Evolutionary conservation across 2,797 vertebrate species (phyloP), one percentile per base, ranked within the genome.

Genomic region (Chrysolophus pictus): DNA sequence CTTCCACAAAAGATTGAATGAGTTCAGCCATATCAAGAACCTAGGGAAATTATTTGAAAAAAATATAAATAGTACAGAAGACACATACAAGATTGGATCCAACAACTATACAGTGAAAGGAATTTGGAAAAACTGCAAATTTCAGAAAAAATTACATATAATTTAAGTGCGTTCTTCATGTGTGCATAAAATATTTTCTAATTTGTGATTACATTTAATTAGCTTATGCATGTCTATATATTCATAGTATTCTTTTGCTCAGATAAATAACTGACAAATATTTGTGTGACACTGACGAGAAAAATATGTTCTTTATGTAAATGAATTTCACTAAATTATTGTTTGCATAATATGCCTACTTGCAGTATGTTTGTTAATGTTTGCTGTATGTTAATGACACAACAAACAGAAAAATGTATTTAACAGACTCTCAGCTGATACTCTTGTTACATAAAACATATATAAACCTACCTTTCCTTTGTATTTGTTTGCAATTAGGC

Each of bases 11-110:
- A 5, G 94, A 92, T 87, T 97, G 91, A 90, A 98, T 96, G 82
- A 98, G 47, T 60, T 92, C 82, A 41, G 96, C 94, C 87, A 98
- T 96, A 93, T 99, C 98, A 95, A 99, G 79, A 93, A 99, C 97
- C 94, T 97, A 87, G 47, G 77, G 81, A 93, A 95, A 94, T 86
- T 1, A 88, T 93, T 88, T 88, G 28, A 82, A 79, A 95, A 87
- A 87, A 87, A 12, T 71, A 39, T 55, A 59, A 67, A 64, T 18
- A 60, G 5, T 23, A 73, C 37, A 82, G 22, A 77, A 44, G 10
- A 80, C 4, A 88, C 59, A 77, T 15, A 82, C 0, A 73, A 37
- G 21, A 74, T 26, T 31, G 60, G 46, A 69, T 83, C 17, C 37
- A 69, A 60, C 9, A 51, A 41, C 31, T 44, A 56, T 2, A 60